Evolutionary conservation across 2,888 invertebrate genomes (phyloP).

Genomic region (Yponomeuta plumbellus): DNA sequence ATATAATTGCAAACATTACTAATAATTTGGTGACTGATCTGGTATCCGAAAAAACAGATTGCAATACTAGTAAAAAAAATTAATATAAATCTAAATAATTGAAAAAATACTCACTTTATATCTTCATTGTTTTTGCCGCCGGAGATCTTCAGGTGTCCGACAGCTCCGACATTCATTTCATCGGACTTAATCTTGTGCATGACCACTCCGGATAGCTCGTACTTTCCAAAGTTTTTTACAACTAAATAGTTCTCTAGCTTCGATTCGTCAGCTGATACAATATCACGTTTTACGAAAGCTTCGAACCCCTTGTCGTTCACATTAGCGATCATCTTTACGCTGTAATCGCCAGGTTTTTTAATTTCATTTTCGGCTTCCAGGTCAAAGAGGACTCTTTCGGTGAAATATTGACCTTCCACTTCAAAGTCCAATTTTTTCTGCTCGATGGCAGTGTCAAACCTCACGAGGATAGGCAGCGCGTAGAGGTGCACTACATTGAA

Average conservation of each 20-base stretch:
- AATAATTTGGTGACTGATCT: too few species aligned
- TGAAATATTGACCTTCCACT: conserved; percentile 73
- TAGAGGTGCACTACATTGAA: conserved; percentile 68
- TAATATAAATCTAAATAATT: too few species aligned
- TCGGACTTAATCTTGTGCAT: conserved; percentile 72
- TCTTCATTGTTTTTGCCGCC: conserved; percentile 70
- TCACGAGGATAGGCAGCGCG: conserved; percentile 61
- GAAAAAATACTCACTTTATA: conserved; percentile 72
- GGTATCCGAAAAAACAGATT: too few species aligned
- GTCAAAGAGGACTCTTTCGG: conserved; percentile 77
- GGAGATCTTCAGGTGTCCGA: conserved; percentile 70
- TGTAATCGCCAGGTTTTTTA: conserved; percentile 62
- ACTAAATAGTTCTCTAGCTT: conserved; percentile 78
- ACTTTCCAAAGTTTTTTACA: conserved; percentile 77
- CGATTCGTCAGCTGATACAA: conserved; percentile 74
- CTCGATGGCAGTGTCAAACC: conserved; percentile 75
- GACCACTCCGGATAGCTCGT: conserved; percentile 77
- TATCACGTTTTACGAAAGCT: conserved; percentile 73
- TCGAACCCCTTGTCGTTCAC: conserved; percentile 54
- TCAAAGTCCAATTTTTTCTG: conserved; percentile 76
- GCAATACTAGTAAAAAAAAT: too few species aligned
- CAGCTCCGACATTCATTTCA: conserved; percentile 74
- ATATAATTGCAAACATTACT: too few species aligned
- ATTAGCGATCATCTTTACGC: conserved; percentile 45
- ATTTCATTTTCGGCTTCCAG: conserved; percentile 71